A percentile compares a stretch with the other conserved stretches of the same genome.
Evolutionary conservation across 2,797 vertebrate genomes (phyloP).

Genomic region (Poeciliopsis infans): DNA sequence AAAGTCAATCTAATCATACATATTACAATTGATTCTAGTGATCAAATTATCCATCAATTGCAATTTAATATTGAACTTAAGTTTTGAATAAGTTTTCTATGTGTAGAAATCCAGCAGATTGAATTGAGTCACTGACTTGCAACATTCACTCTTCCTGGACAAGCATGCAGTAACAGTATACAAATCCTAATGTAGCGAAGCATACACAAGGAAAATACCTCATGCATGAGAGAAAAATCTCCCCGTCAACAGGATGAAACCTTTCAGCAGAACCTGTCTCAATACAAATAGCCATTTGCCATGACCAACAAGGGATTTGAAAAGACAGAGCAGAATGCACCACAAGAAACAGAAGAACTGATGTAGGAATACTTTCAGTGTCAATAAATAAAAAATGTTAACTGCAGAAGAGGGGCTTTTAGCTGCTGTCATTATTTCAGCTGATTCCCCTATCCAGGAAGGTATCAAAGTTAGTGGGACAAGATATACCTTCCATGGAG

Average conservation of each 20-base stretch:
- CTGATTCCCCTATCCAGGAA: too few relatives aligned
- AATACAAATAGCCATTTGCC: not conserved
- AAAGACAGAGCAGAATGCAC: not conserved
- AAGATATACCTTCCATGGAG: too few relatives aligned
- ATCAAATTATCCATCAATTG: too few relatives aligned
- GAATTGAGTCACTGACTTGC: not conserved
- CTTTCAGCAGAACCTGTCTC: not conserved
- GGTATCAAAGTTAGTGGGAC: too few relatives aligned
- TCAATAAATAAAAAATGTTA: not conserved
- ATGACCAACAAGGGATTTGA: not conserved
- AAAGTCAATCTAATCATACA: too few relatives aligned
- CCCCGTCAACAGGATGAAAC: not conserved
- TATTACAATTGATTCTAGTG: too few relatives aligned
- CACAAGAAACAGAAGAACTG: not conserved
- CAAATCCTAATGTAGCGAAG: not conserved
- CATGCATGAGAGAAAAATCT: not conserved
- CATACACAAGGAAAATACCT: too few relatives aligned
- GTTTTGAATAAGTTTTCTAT: too few relatives aligned
- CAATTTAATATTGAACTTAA: too few relatives aligned
- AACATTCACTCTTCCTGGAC: not conserved
- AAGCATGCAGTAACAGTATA: not conserved
- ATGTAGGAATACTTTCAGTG: not conserved
- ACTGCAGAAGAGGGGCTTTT: not conserved
- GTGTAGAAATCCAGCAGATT: not conserved
- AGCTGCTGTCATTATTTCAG: not conserved